phyloP scores from a whole-genome alignment of 2,113 vertebrate genomes.

The Cyrtonyx montezumae region DNA sequence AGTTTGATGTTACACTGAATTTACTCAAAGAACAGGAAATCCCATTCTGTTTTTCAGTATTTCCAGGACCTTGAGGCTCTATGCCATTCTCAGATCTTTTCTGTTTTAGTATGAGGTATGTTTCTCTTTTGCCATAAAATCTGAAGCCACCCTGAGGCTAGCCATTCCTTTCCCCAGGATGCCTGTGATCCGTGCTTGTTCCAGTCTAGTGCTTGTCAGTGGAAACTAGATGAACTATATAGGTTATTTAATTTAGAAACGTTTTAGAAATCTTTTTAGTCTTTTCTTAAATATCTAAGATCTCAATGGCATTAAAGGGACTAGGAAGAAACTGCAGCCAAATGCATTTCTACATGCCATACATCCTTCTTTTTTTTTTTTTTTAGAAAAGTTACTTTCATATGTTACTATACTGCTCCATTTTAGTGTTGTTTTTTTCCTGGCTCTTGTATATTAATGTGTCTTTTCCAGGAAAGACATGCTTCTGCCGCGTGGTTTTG shows the following conservation, averaged over 20 bases:
- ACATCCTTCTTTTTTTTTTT: too few relatives aligned
- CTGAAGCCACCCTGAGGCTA: not conserved
- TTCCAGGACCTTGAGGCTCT: not conserved
- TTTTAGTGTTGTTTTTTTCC: not conserved
- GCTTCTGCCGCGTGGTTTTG: not conserved
- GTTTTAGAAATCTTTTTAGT: not conserved
- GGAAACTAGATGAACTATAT: not conserved
- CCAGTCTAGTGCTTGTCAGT: too few relatives aligned
- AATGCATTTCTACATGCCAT: fast-evolving
- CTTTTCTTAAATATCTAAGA: not conserved
- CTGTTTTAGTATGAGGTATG: not conserved
- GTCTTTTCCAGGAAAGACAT: not conserved
- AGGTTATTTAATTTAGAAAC: not conserved
- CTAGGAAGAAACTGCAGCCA: not conserved
- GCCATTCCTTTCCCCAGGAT: not conserved
- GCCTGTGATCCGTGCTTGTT: fast-evolving
- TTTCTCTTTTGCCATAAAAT: not conserved
- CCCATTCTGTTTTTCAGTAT: not conserved
- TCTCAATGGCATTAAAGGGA: not conserved
- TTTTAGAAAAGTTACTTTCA: not conserved
- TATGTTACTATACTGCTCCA: not conserved
- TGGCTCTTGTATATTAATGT: not conserved
- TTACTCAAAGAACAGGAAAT: not conserved
- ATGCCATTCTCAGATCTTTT: not conserved
- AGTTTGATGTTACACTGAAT: not conserved